A percentile compares a stretch with the other conserved stretches of the same genome.
Conservation (phyloP, 1,140 invertebrate species). For the Drosophila sp. region DNA sequence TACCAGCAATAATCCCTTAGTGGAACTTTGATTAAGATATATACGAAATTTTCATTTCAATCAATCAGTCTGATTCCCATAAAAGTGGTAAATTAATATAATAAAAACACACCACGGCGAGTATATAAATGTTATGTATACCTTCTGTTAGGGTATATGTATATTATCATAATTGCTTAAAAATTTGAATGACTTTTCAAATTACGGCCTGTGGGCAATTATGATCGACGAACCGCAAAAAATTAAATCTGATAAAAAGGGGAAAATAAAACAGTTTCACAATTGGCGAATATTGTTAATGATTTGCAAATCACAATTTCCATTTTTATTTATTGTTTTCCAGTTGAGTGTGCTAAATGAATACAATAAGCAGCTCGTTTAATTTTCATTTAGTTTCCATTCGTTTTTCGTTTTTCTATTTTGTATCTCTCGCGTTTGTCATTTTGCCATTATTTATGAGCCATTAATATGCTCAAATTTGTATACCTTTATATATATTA, state of each 20-base stretch:
- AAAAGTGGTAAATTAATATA: no score
- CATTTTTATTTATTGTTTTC: slow-evolving; percentile 6
- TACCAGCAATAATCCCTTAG: no score
- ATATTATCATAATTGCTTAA: background rate
- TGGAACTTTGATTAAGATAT: no score
- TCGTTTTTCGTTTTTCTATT: slow-evolving; percentile 30
- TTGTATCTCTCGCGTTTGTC: slow-evolving; percentile 18
- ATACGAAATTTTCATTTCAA: no score
- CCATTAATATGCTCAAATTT: slow-evolving; percentile 54
- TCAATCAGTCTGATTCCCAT: no score
- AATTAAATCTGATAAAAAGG: background rate
- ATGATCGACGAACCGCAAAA: background rate
- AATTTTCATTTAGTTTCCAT: slow-evolving; percentile 33
- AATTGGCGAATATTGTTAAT: slow-evolving; percentile 10
- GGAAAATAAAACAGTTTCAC: slow-evolving; percentile 5
- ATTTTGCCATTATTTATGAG: slow-evolving; percentile 60
- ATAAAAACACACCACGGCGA: no score
- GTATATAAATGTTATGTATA: background rate
- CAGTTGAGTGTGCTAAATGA: slow-evolving; percentile 8
- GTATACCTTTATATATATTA: slow-evolving; percentile 34
- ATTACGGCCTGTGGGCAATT: slow-evolving; percentile 1
- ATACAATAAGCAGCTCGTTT: slow-evolving; percentile 45
- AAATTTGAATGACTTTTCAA: background rate
- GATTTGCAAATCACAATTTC: slow-evolving; percentile 1
- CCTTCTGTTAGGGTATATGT: background rate